A percentile compares a stretch with the other conserved stretches of the same genome.
phyloP scores from a whole-genome alignment of 2,797 vertebrate species.

The Dryobates pubescens region DNA sequence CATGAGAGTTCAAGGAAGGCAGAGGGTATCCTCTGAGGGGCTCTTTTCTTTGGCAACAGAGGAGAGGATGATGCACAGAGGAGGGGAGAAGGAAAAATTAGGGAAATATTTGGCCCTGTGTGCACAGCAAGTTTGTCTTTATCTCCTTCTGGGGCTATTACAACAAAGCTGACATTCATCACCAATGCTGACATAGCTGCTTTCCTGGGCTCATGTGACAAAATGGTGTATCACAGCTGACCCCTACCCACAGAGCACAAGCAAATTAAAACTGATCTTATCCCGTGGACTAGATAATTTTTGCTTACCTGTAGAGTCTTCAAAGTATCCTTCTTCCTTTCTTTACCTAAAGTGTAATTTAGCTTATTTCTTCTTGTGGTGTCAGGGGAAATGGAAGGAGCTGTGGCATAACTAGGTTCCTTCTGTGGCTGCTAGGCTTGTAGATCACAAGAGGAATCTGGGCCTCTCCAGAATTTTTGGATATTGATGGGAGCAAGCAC shows the following conservation, averaged over 20 bases:
- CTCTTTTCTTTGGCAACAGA: conserved; percentile 68
- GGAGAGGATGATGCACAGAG: background rate
- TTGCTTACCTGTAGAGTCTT: background rate
- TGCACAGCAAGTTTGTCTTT: background rate
- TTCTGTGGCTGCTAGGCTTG: background rate
- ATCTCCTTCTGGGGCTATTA: background rate
- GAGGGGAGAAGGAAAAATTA: background rate
- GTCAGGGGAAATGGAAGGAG: background rate
- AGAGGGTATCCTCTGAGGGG: conserved; percentile 29
- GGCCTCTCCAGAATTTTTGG: background rate
- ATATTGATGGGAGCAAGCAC: background rate
- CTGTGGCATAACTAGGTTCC: background rate
- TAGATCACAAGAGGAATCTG: background rate
- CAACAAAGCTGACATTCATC: background rate
- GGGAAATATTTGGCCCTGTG: background rate
- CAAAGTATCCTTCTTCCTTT: background rate
- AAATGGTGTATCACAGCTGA: background rate
- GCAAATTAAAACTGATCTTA: background rate
- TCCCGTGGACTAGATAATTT: background rate
- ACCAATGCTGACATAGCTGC: background rate
- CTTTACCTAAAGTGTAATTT: background rate
- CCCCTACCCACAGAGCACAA: background rate
- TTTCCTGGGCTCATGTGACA: background rate
- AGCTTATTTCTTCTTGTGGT: background rate
- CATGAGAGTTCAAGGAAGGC: conserved; percentile 43